Conservation (phyloP, 2,113 vertebrate genomes). For the Dipodomys ordii region DNA sequence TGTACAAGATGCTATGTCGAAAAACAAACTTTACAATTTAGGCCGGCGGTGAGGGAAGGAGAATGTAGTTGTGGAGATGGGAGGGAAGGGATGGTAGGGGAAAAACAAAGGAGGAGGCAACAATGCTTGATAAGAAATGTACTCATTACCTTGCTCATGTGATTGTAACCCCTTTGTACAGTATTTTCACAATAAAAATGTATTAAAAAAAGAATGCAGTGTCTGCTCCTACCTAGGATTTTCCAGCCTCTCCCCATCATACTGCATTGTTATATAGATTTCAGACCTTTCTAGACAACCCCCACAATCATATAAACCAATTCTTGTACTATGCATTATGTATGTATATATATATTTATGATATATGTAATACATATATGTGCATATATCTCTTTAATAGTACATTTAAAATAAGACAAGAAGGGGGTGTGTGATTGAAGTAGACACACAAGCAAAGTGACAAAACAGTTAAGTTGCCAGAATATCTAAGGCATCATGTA, state of each 20-base stretch:
- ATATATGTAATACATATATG: background rate
- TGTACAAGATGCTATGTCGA: too few species aligned
- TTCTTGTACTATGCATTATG: background rate
- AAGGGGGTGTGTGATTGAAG: background rate
- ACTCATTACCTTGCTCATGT: too few species aligned
- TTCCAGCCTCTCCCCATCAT: background rate
- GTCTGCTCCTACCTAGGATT: background rate
- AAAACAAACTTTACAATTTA: too few species aligned
- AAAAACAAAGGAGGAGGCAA: too few species aligned
- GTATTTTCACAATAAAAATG: too few species aligned
- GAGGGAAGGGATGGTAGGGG: too few species aligned
- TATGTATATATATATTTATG: background rate
- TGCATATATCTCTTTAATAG: background rate
- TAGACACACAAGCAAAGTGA: constrained; percentile 30
- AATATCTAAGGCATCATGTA: constrained; percentile 28
- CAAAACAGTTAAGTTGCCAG: background rate
- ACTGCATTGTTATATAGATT: background rate
- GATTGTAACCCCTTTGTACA: too few species aligned
- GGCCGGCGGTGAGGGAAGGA: too few species aligned
- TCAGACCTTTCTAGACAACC: constrained; percentile 14
- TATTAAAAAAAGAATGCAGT: background rate
- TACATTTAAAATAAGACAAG: constrained; percentile 24
- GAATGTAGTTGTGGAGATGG: too few species aligned
- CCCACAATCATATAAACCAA: background rate
- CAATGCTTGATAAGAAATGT: too few species aligned